phyloP scores from a whole-genome alignment of 2,113 vertebrate genomes.

The Seriola aureovittata region DNA sequence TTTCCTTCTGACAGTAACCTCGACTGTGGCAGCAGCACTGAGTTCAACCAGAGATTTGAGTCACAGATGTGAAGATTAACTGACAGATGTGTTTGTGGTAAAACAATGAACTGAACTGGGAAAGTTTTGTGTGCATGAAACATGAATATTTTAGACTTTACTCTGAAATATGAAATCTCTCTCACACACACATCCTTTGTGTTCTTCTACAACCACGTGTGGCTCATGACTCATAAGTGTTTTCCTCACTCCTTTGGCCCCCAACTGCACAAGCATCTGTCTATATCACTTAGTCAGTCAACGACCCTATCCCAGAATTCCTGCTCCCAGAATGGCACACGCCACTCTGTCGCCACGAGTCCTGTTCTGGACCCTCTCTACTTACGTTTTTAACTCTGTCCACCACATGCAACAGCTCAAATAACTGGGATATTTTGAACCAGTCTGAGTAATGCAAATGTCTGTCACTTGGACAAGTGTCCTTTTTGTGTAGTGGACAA shows the following conservation, averaged over 20 bases:
- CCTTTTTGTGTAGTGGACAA: conserved; percentile 34
- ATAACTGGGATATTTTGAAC: conserved; percentile 82
- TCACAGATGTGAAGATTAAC: neutral
- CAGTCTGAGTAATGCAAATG: conserved; percentile 64
- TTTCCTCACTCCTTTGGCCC: neutral
- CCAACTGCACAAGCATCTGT: conserved; percentile 60
- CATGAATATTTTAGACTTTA: neutral
- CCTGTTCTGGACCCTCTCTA: conserved; percentile 61
- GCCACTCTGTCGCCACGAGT: conserved; percentile 78
- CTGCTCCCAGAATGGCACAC: conserved; percentile 81
- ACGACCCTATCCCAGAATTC: conserved; percentile 67
- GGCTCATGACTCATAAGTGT: neutral
- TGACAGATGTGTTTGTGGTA: neutral
- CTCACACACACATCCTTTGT: neutral
- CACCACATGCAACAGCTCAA: conserved; percentile 75
- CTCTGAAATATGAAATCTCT: conserved; percentile 12
- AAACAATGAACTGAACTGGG: neutral
- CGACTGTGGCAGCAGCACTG: neutral
- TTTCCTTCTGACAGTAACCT: neutral
- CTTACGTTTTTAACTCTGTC: conserved; percentile 75
- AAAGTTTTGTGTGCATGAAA: neutral
- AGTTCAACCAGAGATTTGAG: neutral
- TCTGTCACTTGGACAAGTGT: conserved; percentile 56
- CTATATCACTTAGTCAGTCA: conserved; percentile 56
- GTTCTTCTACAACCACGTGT: neutral